A percentile compares a stretch with the other conserved stretches of the same genome.
These are phyloP conservation scores for Oscheius sp. DNA, from an alignment of 2,888 invertebrate species.

Conservation along the genomic window DNA sequence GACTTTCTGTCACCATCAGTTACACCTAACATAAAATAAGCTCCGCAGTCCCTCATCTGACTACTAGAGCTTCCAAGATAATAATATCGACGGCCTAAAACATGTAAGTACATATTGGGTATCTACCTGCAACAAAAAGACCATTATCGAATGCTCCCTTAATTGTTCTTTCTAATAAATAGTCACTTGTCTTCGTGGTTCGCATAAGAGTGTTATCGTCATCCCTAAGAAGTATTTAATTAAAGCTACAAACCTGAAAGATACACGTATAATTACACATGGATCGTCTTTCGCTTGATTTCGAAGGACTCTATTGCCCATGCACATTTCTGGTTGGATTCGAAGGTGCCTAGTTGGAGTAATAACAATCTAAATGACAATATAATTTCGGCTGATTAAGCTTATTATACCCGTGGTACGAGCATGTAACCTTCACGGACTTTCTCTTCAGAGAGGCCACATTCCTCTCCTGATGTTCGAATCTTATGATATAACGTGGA, in stretches of 20 bases:
- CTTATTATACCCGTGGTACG: conserved; percentile 34
- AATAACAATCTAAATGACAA: conserved; percentile 20
- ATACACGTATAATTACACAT: conserved; percentile 4
- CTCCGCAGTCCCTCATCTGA: conserved; percentile 32
- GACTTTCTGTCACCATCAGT: not conserved
- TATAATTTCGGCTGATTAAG: not conserved
- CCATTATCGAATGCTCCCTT: conserved; percentile 47
- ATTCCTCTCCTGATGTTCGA: conserved; percentile 28
- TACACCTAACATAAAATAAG: conserved; percentile 26
- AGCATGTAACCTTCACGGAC: conserved; percentile 44
- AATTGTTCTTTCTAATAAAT: conserved; percentile 54
- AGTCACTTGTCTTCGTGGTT: conserved; percentile 41
- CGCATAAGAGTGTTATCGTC: conserved; percentile 54
- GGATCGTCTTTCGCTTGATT: not conserved
- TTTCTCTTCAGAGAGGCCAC: conserved; percentile 43
- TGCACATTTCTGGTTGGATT: conserved; percentile 29
- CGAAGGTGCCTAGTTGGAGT: conserved; percentile 29
- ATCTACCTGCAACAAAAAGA: conserved; percentile 54
- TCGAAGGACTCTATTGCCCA: conserved; percentile 31
- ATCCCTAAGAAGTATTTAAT: conserved; percentile 35
- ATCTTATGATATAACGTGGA: not conserved
- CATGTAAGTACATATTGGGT: not conserved
- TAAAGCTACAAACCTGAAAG: conserved; percentile 9
- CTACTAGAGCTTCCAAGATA: conserved; percentile 32
- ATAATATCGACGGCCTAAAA: conserved; percentile 15